Evolutionary conservation across 2,113 vertebrate species (phyloP), one percentile per base, ranked within the genome.

Genomic region (Saimiri boliviensis): DNA sequence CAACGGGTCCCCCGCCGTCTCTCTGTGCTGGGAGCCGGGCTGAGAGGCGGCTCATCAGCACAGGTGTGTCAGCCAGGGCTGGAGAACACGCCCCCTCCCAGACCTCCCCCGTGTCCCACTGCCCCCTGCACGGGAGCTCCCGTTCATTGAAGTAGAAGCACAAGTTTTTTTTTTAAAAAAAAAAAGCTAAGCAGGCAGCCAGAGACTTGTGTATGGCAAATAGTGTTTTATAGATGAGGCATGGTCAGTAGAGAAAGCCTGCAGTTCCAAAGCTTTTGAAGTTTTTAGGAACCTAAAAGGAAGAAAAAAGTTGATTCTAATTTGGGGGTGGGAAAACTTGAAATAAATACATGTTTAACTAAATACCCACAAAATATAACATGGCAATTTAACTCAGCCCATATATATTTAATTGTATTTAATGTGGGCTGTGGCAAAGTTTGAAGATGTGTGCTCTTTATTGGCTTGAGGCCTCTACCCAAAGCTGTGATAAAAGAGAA

Each of bases 81-180:
- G 21, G 12, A 45, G 76, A 60, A 40, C 16, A 21, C 2, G n/a
- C 1, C 0, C 9, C 12, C 60, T n/a, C 20, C 21, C 8, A 45
- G 0, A 0, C 0, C 10, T 19, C 45, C 1, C 0, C 76, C 8
- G 35, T 52, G 2, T 4, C 23, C 30, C 6, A 6, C 21, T 7
- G 6, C 47, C 32, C 40, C 32, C 74, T 9, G 10, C 1, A 2
- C 25, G 8, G 0, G 32, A 47, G 1, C 25, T 19, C 60, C 37
- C 42, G 54, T 74, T 74, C 56, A 35, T 20, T 1, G 19, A 54
- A 37, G 68, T 1, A 7, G 13, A 68, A 32, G 68, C 0, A 9
- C 9, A 68, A 32, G 13, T 9, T n/a, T n/a, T n/a, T n/a, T n/a
- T n/a, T n/a, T n/a, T n/a, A 52, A 52, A 52, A 63, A 66, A 81